Evolutionary conservation across 1,140 invertebrate species (phyloP).

Genomic region (Pseudoatta argentina): DNA sequence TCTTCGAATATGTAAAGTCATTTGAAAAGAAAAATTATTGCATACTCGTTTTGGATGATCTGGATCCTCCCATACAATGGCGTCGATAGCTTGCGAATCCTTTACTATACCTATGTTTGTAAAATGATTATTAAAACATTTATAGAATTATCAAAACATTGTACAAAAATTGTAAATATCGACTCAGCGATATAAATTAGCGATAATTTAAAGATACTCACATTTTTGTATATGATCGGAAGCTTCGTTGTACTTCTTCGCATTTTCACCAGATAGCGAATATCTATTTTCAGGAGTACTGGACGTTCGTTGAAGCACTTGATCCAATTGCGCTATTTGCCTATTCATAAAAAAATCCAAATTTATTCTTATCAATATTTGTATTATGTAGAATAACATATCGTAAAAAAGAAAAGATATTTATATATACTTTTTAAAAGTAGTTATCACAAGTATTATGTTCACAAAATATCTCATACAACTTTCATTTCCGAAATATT

Average conservation of each 20-base stretch:
- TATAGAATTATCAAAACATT: not conserved
- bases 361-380: conserved; percentile 2
- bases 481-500: not conserved
- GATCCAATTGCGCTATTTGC: conserved; percentile 80
- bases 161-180: conserved; percentile 20
- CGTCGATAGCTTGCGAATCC: conserved; percentile 85
- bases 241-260: conserved; percentile 72
- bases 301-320: conserved; percentile 79
- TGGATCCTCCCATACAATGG: conserved; percentile 87
- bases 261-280: conserved; percentile 76
- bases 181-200: not conserved
- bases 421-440: not conserved
- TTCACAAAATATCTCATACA: not conserved
- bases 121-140: conserved; percentile 26
- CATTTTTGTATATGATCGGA: conserved; percentile 76
- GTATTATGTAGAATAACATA: not conserved
- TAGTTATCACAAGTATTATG: not conserved
- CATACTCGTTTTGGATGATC: conserved; percentile 66
- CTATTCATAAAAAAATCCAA: conserved; percentile 59
- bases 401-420: conserved; percentile 18
- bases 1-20: not conserved
- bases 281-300: conserved; percentile 77
- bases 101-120: conserved; percentile 75
- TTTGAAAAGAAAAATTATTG: not conserved
- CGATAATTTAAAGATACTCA: conserved; percentile 39